Evolutionary conservation across 2,888 invertebrate species (phyloP), one percentile per base, ranked within the genome.

Genomic region (Esperia sulphurella): DNA sequence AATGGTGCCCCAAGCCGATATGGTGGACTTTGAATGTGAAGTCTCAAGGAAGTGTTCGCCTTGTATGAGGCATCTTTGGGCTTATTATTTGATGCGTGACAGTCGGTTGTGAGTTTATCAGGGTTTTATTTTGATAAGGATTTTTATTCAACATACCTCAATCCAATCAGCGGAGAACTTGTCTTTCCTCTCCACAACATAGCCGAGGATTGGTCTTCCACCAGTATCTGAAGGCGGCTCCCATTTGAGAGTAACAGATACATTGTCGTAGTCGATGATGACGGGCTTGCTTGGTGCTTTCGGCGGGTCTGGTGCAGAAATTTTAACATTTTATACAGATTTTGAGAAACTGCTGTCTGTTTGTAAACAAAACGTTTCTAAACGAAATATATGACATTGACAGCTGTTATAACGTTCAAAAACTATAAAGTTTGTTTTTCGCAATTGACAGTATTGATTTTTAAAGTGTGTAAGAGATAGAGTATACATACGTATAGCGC

Each of bases 231-330:
- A 94, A 0, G 98, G 98, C 47, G 95, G 94, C 53, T 94, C 93
- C 98, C 98, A 99, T 78, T 95, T 93, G 43, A 97, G 90, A 2
- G 96, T 95, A 0, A 95, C 98, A 59, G 97, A 97, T 75, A 93
- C 93, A 71, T 96, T 97, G 81, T 99, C 98, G 80, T 97, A 99
- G 72, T 98, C 98, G 54, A 93, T 93, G 61, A 97, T 95, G 42
- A 94, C 94, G 0, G 98, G 98, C 80, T 97, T 96, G 49, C 96
- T 94, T 45, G 98, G 98, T 59, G 95, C 93, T 58, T 94, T 95
- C 47, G 98, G 97, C 64, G 96, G 96, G 76, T 96, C 96, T 94
- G 72, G 1, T 42, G 42, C 43, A 28, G 59, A 51, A 55, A 42
- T 14, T 46, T 10, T n/a, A 33, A 8, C 38, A 45, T 40, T 48